Percentiles rank a stretch among this genome's conserved stretches.
phyloP scores from a whole-genome alignment of 1,140 invertebrate genomes.

The Hyphantria cunea region DNA sequence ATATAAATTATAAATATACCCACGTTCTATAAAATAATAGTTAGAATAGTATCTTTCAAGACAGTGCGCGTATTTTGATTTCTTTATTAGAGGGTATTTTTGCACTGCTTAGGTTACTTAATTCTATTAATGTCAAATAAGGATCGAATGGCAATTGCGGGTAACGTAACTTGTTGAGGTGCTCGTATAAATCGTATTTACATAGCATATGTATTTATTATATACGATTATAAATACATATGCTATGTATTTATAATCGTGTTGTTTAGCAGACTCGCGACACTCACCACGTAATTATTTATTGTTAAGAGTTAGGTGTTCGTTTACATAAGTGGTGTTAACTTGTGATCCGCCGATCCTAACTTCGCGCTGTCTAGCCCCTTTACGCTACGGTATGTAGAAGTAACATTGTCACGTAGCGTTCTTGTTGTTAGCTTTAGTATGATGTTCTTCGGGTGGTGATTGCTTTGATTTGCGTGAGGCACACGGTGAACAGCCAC shows the following conservation, averaged over 20 bases:
- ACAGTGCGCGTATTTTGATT: no score
- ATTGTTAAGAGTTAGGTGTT: slow-evolving; percentile 34
- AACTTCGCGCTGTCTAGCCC: background rate
- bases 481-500: slow-evolving; percentile 32
- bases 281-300: slow-evolving; percentile 31
- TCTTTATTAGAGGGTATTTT: no score
- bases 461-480: slow-evolving; percentile 24
- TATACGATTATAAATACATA: no score
- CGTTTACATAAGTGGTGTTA: slow-evolving; percentile 26
- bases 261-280: slow-evolving; percentile 1
- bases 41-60: no score
- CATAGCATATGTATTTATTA: no score
- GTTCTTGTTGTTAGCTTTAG: slow-evolving; percentile 27
- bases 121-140: no score
- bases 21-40: no score
- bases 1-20: no score
- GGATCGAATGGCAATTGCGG: no score
- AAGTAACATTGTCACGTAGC: slow-evolving; percentile 24
- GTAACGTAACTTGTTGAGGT: no score
- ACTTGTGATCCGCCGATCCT: slow-evolving; percentile 20
- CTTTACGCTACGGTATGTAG: background rate
- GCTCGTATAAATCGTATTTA: no score
- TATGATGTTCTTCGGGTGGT: slow-evolving; percentile 35
- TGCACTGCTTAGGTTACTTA: no score
- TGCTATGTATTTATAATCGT: background rate